A percentile compares a stretch with the other conserved stretches of the same genome.
Evolutionary conservation across 2,113 vertebrate species (phyloP).

Genomic region (Cardinalis cardinalis): DNA sequence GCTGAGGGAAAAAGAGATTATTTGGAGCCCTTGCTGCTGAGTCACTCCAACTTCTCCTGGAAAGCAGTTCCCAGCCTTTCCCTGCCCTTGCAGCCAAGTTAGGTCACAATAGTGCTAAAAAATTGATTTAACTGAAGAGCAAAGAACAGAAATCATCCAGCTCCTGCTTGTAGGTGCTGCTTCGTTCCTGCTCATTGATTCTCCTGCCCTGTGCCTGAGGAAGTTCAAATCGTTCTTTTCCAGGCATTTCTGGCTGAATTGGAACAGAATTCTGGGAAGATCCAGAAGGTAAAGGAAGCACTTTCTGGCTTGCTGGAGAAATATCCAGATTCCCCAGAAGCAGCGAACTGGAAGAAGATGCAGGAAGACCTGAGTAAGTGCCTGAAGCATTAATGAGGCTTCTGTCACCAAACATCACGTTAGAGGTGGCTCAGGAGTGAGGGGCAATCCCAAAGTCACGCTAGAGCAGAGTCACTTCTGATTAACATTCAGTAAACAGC

Average conservation of each 20-base stretch:
- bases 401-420: neutral
- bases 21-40: neutral
- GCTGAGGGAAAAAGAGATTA: neutral
- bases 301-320: slow-evolving; percentile 84
- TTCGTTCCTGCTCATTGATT: neutral
- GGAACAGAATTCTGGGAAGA: slow-evolving; percentile 84
- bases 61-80: neutral
- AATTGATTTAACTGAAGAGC: neutral
- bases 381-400: neutral
- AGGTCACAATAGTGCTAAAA: neutral
- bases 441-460: slow-evolving; percentile 14
- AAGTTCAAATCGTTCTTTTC: neutral
- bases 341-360: slow-evolving; percentile 87
- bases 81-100: neutral
- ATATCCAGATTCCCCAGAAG: slow-evolving; percentile 90
- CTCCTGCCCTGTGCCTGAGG: neutral
- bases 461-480: slow-evolving; percentile 17
- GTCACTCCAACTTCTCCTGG: neutral
- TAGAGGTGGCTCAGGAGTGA: neutral
- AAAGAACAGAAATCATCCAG: neutral
- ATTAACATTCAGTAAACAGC: slow-evolving; percentile 23
- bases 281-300: slow-evolving; percentile 85
- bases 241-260: slow-evolving; percentile 90
- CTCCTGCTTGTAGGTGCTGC: neutral
- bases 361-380: slow-evolving; percentile 89